Conservation (phyloP, 1,140 invertebrate species). For the Ylistrum balloti region DNA sequence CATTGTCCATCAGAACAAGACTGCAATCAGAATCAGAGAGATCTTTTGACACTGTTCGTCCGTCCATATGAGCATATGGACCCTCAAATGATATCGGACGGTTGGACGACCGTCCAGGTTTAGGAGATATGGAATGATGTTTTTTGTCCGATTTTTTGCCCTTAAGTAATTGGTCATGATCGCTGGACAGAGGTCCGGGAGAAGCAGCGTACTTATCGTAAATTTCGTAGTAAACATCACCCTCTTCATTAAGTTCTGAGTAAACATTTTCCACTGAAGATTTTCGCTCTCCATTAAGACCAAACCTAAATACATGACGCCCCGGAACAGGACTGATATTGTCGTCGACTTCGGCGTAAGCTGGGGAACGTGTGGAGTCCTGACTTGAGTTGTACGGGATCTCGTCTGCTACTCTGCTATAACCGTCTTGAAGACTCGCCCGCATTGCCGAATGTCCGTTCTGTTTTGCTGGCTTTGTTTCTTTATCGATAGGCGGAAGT, state of each 20-base stretch:
- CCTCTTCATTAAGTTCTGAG: constrained; percentile 45
- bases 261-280: constrained; percentile 51
- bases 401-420: constrained; percentile 52
- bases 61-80: constrained; percentile 37
- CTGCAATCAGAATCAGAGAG: constrained; percentile 50
- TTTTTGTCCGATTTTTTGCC: not conserved
- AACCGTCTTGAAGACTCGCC: constrained; percentile 48
- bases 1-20: constrained; percentile 42
- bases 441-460: not conserved
- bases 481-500: constrained; percentile 19
- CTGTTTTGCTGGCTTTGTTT: not conserved
- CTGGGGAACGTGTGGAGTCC: constrained; percentile 45
- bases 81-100: not conserved
- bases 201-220: constrained; percentile 41
- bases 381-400: constrained; percentile 40
- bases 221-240: constrained; percentile 55
- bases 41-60: constrained; percentile 26
- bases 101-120: constrained; percentile 10
- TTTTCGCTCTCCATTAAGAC: constrained; percentile 42
- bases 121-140: not conserved
- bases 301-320: constrained; percentile 41
- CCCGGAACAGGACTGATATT: constrained; percentile 27
- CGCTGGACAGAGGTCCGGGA: not conserved
- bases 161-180: constrained; percentile 38
- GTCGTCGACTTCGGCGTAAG: constrained; percentile 51